Conservation (phyloP, 2,113 vertebrate species). For the Junco hyemalis region DNA sequence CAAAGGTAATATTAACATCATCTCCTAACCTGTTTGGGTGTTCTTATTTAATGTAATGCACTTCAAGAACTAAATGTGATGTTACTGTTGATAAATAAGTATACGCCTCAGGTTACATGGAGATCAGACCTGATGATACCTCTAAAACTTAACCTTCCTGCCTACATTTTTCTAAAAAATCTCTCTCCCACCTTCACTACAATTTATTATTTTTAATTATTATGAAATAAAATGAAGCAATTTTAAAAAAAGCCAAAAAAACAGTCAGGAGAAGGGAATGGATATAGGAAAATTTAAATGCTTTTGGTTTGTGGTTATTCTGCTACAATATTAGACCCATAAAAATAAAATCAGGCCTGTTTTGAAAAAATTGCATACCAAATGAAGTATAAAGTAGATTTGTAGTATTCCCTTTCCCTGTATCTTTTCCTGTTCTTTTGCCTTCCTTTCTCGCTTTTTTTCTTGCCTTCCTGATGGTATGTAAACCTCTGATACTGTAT, state of each 20-base stretch:
- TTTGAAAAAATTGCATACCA: slow-evolving; percentile 3
- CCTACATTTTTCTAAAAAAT: slow-evolving; percentile 8
- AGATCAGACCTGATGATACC: slow-evolving; percentile 56
- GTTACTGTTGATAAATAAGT: slow-evolving; percentile 58
- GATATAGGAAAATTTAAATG: not conserved
- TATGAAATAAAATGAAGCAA: not conserved
- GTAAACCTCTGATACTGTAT: slow-evolving; percentile 49
- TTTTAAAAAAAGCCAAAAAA: not conserved
- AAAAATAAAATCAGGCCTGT: not conserved
- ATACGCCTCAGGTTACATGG: slow-evolving; percentile 64
- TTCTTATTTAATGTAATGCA: slow-evolving; percentile 67
- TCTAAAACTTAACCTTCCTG: slow-evolving; percentile 36
- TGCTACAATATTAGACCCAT: not conserved
- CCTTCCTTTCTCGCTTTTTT: slow-evolving; percentile 1
- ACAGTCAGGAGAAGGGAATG: not conserved
- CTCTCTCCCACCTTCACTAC: not conserved
- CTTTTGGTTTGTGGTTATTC: slow-evolving; percentile 15
- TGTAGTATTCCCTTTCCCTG: slow-evolving; percentile 3
- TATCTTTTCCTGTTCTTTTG: slow-evolving; percentile 30
- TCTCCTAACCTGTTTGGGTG: slow-evolving; percentile 69
- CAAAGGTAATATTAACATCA: slow-evolving; percentile 79
- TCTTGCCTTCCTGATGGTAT: slow-evolving; percentile 43
- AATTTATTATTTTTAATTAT: not conserved
- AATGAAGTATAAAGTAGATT: not conserved
- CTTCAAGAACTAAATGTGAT: slow-evolving; percentile 56